Evolutionary conservation across 2,888 invertebrate species (phyloP).

Genomic region (Drosophila picticornis): DNA sequence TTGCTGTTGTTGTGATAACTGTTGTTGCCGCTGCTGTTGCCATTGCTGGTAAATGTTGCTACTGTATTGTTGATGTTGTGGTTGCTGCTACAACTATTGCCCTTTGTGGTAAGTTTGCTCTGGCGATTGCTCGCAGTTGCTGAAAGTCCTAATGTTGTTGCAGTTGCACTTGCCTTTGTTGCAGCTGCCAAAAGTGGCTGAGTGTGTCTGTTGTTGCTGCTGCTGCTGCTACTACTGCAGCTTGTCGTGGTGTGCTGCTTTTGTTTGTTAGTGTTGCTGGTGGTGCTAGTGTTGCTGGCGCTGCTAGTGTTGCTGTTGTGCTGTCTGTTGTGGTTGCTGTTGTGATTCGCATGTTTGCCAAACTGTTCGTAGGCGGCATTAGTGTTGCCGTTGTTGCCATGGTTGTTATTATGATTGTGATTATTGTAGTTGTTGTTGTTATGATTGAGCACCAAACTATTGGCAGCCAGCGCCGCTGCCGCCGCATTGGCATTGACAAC

Average conservation of each 20-base stretch:
- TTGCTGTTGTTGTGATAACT: constrained; percentile 24
- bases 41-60: constrained; percentile 25
- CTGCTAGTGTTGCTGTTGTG: constrained; percentile 41
- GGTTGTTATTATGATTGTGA: constrained; percentile 21
- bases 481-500: constrained; percentile 82
- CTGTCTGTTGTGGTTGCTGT: constrained; percentile 35
- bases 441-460: constrained; percentile 68
- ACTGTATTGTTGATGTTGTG: not conserved
- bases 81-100: constrained; percentile 3
- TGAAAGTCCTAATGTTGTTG: constrained; percentile 29
- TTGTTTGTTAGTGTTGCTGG: constrained; percentile 48
- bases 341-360: constrained; percentile 54
- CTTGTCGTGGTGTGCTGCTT: constrained; percentile 52
- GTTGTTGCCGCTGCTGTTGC: constrained; percentile 18
- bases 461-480: constrained; percentile 75
- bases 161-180: constrained; percentile 8
- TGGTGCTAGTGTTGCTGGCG: constrained; percentile 43
- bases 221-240: constrained; percentile 25
- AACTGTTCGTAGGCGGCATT: constrained; percentile 30
- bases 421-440: constrained; percentile 34
- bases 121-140: constrained; percentile 40
- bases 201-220: constrained; percentile 37
- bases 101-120: constrained; percentile 31
- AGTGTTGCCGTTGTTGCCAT: constrained; percentile 33
- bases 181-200: constrained; percentile 31